These are phyloP conservation scores for Clarias laeviceps DNA, from an alignment of 2,797 vertebrate genomes.

Conservation along the genomic window DNA sequence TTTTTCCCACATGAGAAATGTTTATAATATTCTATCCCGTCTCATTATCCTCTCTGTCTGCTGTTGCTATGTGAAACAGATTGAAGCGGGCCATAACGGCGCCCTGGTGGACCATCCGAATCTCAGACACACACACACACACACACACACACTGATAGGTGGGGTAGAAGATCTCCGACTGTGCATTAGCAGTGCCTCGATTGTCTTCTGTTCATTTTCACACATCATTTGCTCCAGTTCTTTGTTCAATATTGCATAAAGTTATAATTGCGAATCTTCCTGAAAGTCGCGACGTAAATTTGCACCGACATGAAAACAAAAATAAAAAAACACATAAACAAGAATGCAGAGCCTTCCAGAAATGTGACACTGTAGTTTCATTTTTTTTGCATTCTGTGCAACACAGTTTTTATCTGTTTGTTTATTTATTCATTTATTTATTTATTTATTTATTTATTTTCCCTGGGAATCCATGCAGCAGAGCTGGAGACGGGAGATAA, in stretches of 20 bases:
- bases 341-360: background rate
- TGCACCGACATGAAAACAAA: slow-evolving; percentile 27
- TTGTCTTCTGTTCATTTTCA: slow-evolving; percentile 40
- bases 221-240: slow-evolving; percentile 35
- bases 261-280: slow-evolving; percentile 44
- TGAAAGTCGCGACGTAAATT: slow-evolving; percentile 10
- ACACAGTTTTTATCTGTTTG: too few species aligned
- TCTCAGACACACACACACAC: slow-evolving; percentile 28
- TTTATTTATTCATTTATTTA: background rate
- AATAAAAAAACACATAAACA: slow-evolving; percentile 16
- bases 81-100: slow-evolving; percentile 26
- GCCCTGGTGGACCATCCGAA: slow-evolving; percentile 31
- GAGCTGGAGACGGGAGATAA: slow-evolving; percentile 58
- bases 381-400: background rate
- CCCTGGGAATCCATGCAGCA: slow-evolving; percentile 41
- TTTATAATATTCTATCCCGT: slow-evolving; percentile 25
- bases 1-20: slow-evolving; percentile 13
- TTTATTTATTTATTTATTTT: background rate
- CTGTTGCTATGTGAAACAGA: slow-evolving; percentile 27
- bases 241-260: slow-evolving; percentile 46
- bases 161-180: slow-evolving; percentile 4
- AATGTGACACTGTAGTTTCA: background rate
- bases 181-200: slow-evolving; percentile 29
- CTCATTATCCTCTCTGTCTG: slow-evolving; percentile 31
- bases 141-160: slow-evolving; percentile 9